phyloP scores from a whole-genome alignment of 2,113 vertebrate genomes.

The Eidolon helvum region DNA sequence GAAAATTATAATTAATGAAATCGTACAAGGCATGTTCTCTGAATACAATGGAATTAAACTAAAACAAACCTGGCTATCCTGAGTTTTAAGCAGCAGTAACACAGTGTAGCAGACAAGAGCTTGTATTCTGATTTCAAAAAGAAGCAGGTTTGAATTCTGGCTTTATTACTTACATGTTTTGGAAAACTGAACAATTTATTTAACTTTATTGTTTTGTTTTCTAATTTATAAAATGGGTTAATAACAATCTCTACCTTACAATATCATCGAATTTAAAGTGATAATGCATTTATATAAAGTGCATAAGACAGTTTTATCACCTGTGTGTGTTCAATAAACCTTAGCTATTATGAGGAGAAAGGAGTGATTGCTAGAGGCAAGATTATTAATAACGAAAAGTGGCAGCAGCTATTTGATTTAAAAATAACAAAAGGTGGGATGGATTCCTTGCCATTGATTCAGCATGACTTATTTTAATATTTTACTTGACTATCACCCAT shows the following conservation, averaged over 20 bases:
- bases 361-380: background rate
- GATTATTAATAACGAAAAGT: background rate
- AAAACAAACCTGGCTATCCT: background rate
- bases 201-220: background rate
- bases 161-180: background rate
- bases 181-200: background rate
- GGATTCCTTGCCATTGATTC: background rate
- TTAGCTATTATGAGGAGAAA: background rate
- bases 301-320: background rate
- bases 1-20: background rate
- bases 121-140: slow-evolving; percentile 16
- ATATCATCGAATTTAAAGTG: background rate
- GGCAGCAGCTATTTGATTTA: background rate
- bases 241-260: background rate
- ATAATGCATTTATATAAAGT: background rate
- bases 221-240: background rate
- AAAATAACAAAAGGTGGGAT: slow-evolving; percentile 5
- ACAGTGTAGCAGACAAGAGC: background rate
- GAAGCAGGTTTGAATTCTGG: slow-evolving; percentile 2
- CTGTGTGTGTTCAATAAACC: background rate
- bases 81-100: background rate
- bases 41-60: background rate
- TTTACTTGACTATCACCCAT: background rate
- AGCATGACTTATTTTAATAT: background rate
- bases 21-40: background rate